Evolutionary conservation across 2,888 invertebrate species (phyloP).

Genomic region (Spilarctia lutea): DNA sequence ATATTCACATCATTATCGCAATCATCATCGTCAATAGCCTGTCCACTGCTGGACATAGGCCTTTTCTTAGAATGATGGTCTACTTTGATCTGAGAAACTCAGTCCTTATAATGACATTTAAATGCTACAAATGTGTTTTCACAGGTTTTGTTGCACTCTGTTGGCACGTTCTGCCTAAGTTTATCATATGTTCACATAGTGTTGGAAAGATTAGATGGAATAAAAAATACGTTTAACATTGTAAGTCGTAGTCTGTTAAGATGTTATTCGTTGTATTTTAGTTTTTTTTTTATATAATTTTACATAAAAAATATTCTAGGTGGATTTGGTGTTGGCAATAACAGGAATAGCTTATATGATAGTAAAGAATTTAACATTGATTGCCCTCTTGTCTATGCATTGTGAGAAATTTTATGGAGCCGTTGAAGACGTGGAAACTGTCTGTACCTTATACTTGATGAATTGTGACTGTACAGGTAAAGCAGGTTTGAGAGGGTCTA

Average conservation of each 20-base stretch:
- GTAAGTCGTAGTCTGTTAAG: not conserved
- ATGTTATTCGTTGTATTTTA: not conserved
- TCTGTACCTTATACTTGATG: constrained; percentile 26
- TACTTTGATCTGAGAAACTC: too few species aligned
- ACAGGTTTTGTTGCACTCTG: not conserved
- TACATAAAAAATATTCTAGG: not conserved
- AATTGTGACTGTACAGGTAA: constrained; percentile 21
- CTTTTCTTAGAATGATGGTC: too few species aligned
- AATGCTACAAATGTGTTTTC: not conserved
- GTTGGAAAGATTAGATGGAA: not conserved
- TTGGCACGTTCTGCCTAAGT: not conserved
- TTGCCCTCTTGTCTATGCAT: constrained; percentile 30
- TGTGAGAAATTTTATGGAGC: constrained; percentile 46
- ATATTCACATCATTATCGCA: too few species aligned
- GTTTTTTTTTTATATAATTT: not conserved
- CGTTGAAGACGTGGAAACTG: constrained; percentile 34
- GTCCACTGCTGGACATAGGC: too few species aligned
- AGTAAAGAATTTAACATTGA: constrained; percentile 36
- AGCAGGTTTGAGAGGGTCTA: not conserved
- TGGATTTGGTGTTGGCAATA: not conserved
- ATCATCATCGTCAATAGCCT: too few species aligned
- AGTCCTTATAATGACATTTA: not conserved
- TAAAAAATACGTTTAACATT: not conserved
- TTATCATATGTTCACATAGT: not conserved
- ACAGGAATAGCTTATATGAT: not conserved